Evolutionary conservation across 2,888 invertebrate genomes (phyloP).

Genomic region (Pammene aurita): DNA sequence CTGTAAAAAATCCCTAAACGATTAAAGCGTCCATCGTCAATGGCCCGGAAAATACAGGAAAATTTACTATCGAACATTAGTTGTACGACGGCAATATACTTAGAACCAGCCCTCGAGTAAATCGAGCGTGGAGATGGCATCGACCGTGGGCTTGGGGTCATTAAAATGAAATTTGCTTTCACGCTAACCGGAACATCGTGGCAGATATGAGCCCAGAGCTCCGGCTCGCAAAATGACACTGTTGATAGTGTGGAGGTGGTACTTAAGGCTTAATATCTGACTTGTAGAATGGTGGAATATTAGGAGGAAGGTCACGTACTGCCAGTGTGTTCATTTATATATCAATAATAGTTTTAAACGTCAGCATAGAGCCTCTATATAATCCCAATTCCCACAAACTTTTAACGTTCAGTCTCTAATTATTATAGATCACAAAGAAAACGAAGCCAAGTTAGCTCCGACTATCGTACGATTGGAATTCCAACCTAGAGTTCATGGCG

Average conservation of each 20-base stretch:
- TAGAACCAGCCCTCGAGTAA: conserved; percentile 52
- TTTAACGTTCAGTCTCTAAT: too few species aligned
- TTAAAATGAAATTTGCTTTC: conserved; percentile 80
- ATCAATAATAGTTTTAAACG: background rate
- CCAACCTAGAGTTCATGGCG: too few species aligned
- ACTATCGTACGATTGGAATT: too few species aligned
- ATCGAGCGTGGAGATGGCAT: conserved; percentile 67
- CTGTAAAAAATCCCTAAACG: conserved; percentile 4
- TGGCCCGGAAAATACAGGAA: conserved; percentile 38
- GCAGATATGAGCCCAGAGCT: conserved; percentile 46
- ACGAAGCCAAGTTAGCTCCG: too few species aligned
- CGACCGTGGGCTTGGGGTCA: conserved; percentile 61
- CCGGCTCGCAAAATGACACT: conserved; percentile 45
- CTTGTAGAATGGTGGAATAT: conserved; percentile 6
- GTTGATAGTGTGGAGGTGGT: conserved; percentile 39
- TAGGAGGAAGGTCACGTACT: background rate
- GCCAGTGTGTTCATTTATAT: background rate
- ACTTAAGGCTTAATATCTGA: conserved; percentile 18
- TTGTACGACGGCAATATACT: conserved; percentile 37
- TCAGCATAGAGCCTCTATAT: too few species aligned
- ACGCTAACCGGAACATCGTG: conserved; percentile 52
- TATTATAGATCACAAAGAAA: too few species aligned
- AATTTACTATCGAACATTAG: conserved; percentile 38
- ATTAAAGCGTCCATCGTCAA: conserved; percentile 13
- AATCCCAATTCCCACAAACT: too few species aligned